phyloP scores from a whole-genome alignment of 1,140 invertebrate genomes.

The Hylyphantes graminicola region DNA sequence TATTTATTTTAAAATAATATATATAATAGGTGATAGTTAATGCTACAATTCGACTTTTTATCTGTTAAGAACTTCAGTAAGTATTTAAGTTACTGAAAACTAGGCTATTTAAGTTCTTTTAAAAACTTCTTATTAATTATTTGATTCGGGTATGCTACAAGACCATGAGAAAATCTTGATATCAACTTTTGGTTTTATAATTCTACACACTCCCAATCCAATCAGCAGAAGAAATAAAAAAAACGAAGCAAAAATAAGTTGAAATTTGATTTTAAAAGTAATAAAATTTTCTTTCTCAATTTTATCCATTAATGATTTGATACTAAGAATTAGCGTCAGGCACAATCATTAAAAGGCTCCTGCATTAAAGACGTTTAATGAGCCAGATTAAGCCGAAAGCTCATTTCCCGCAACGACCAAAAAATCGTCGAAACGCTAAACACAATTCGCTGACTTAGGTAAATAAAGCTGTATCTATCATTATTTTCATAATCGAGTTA shows the following conservation, averaged over 20 bases:
- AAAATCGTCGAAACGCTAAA: slow-evolving; percentile 47
- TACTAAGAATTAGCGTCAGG: slow-evolving; percentile 56
- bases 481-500: no score
- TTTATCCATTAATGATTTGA: slow-evolving; percentile 55
- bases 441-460: slow-evolving; percentile 16
- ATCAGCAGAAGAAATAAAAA: slow-evolving; percentile 8
- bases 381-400: slow-evolving; percentile 56
- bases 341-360: slow-evolving; percentile 33
- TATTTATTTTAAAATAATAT: no score
- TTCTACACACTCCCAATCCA: slow-evolving; percentile 28
- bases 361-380: slow-evolving; percentile 37
- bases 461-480: no score
- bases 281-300: slow-evolving; percentile 42
- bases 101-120: no score
- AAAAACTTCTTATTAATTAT: no score
- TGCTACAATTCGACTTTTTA: no score
- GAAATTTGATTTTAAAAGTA: slow-evolving; percentile 57
- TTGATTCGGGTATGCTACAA: no score
- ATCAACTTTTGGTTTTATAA: slow-evolving; percentile 19
- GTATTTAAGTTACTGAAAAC: no score
- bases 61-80: no score
- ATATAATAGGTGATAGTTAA: no score
- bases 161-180: no score
- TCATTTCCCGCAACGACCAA: slow-evolving; percentile 36
- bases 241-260: slow-evolving; percentile 28